Evolutionary conservation across 2,113 vertebrate species (phyloP), one percentile per base, ranked within the genome.

Genomic region (Ginglymostoma cirratum): DNA sequence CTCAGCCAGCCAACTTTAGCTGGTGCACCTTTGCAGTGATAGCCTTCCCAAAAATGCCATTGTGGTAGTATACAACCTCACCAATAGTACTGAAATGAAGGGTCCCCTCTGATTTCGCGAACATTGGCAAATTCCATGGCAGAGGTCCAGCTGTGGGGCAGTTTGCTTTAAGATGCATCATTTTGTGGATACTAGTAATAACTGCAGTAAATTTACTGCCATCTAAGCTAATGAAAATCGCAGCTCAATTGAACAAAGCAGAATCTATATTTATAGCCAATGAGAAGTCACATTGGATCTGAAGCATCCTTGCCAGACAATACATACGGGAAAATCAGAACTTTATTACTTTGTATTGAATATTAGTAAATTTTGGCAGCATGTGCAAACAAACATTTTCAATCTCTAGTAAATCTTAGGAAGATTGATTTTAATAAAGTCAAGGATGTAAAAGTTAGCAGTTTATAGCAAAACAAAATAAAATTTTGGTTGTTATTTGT

Each of bases 371-470:
- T 42, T 38, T 48, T 48, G 42, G 23, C 83, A 86, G 5, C 19
- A 8, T 86, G 83, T 86, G 21, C 15, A 45, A 45, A 48, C 45
- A 48, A 86, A 21, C 4, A 24, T 23, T 45, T 45, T 86, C 42
- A 45, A 24, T 86, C 83, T 45, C 42, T 34, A 38, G 27, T n/a
- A 78, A 78, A 78, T n/a, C 12, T 78, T 23, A 48, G 72, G 5
- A 83, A 83, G 83, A 86, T 45, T 86, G 21, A 86, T 86, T 86
- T 86, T 86, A 86, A 23, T 45, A 86, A 86, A 86, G n/a, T 86
- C 21, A 86, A 86, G 23, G 6, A 48, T 45, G n/a, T 86, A 78
- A 86, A 48, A 86, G 14, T 45, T 23, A 45, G 45, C 83, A 5
- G 42, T 45, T 86, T 48, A 48, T 24, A n/a, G 34, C n/a, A 78